Conservation (phyloP, 2,113 vertebrate genomes). For the Axis porcinus region DNA sequence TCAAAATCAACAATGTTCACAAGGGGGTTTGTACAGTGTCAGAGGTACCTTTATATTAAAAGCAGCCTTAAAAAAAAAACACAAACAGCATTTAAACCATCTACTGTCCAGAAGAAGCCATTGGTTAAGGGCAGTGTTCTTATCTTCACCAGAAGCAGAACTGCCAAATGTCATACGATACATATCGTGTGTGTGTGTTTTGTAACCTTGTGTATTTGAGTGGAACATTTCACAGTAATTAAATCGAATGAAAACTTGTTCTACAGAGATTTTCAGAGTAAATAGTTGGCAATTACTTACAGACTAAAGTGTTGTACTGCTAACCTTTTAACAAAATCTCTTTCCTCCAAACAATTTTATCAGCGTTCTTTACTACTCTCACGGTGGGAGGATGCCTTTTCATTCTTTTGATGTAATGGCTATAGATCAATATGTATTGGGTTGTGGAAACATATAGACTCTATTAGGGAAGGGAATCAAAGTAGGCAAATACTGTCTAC, state of each 20-base stretch:
- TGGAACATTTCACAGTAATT: constrained; percentile 22
- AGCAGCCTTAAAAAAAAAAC: background rate
- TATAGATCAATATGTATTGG: background rate
- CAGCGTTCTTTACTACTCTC: background rate
- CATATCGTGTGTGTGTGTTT: background rate
- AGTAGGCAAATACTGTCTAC: background rate
- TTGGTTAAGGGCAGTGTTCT: background rate
- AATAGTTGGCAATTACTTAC: background rate
- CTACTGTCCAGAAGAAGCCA: constrained; percentile 27
- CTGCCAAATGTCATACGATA: background rate
- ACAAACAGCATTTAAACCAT: background rate
- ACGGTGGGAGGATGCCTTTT: background rate
- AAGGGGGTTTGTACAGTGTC: constrained; percentile 15
- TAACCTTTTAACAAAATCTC: background rate
- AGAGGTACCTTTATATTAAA: constrained; percentile 45
- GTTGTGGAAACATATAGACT: background rate
- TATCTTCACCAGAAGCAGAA: constrained; percentile 6
- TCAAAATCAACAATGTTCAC: constrained; percentile 44
- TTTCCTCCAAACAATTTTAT: background rate
- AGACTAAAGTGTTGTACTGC: background rate
- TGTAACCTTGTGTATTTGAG: background rate
- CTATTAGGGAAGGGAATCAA: background rate
- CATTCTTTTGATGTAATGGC: background rate
- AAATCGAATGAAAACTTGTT: background rate
- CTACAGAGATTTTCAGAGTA: constrained; percentile 23